phyloP scores from a whole-genome alignment of 2,797 vertebrate genomes.

The Melanotaenia boesemani region DNA sequence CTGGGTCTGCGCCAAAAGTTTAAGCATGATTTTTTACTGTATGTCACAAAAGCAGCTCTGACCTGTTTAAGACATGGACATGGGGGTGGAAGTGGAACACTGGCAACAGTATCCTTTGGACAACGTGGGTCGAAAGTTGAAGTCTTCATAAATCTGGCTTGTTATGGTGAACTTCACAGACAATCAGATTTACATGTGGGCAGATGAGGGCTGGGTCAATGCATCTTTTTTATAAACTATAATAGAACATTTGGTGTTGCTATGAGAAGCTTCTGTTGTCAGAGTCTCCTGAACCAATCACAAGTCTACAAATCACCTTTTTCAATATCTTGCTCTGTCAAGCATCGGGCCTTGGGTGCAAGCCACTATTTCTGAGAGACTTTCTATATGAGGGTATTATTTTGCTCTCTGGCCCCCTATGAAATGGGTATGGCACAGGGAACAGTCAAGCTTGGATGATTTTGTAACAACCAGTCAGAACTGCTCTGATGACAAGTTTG shows the following conservation, averaged over 20 bases:
- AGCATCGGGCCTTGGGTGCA: not conserved
- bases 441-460: slow-evolving; percentile 47
- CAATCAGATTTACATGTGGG: not conserved
- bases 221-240: not conserved
- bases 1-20: not conserved
- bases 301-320: not conserved
- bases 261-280: not conserved
- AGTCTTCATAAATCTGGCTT: not conserved
- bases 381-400: slow-evolving; percentile 8
- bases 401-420: slow-evolving; percentile 35
- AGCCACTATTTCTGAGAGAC: slow-evolving; percentile 4
- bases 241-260: not conserved
- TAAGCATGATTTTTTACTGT: not conserved
- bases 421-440: slow-evolving; percentile 50
- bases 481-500: slow-evolving; percentile 41
- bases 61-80: too few relatives aligned
- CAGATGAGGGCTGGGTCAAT: not conserved
- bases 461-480: slow-evolving; percentile 51
- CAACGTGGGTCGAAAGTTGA: not conserved
- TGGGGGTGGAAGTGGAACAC: too few relatives aligned
- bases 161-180: not conserved
- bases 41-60: too few relatives aligned
- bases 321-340: slow-evolving; percentile 22
- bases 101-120: not conserved
- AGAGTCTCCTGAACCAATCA: not conserved